Evolutionary conservation across 2,113 vertebrate genomes (phyloP).

Genomic region (Tragelaphus imberbis): DNA sequence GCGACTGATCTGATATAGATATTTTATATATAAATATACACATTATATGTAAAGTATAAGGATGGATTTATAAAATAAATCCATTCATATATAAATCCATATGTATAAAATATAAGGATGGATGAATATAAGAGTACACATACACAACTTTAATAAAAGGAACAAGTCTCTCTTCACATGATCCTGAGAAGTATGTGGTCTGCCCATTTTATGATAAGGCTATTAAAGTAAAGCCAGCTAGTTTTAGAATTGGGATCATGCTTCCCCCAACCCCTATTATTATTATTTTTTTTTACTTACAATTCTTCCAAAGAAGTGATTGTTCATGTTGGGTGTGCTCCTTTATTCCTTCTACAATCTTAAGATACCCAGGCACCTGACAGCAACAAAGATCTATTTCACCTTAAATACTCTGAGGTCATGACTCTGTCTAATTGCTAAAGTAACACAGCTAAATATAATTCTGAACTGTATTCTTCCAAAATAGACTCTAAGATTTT

Average conservation of each 20-base stretch:
- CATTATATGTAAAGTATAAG: neutral
- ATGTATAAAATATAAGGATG: neutral
- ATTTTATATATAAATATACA: neutral
- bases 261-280: neutral
- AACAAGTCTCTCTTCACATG: neutral
- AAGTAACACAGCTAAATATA: neutral
- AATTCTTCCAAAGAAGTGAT: neutral
- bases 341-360: neutral
- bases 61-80: constrained; percentile 13
- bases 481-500: neutral
- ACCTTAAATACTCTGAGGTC: neutral
- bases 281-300: neutral
- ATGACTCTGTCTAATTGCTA: neutral
- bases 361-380: neutral
- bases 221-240: neutral
- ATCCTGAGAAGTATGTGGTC: neutral
- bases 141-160: neutral
- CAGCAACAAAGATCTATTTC: neutral
- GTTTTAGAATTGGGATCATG: neutral
- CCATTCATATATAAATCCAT: neutral
- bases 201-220: neutral
- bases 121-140: neutral
- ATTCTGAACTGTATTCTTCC: neutral
- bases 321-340: neutral
- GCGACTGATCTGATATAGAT: too few relatives aligned